Conservation (phyloP, 2,888 invertebrate species). For the Hydraecia micacea region DNA sequence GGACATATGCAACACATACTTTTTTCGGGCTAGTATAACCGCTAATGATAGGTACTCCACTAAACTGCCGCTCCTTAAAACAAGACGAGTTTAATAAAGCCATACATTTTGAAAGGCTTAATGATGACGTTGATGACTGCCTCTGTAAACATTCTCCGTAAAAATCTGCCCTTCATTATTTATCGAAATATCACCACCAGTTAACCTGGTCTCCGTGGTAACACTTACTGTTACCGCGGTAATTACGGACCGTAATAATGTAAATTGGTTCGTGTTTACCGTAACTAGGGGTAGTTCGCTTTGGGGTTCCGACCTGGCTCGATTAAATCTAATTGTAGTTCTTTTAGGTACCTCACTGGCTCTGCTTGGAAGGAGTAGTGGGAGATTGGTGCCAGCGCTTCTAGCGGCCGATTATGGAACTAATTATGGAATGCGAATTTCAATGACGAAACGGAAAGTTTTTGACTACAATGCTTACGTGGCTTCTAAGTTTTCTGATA, state of each 20-base stretch:
- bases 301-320: conserved; percentile 61
- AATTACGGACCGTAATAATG: conserved; percentile 68
- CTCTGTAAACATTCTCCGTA: conserved; percentile 10
- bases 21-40: not conserved
- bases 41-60: not conserved
- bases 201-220: conserved; percentile 65
- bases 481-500: not conserved
- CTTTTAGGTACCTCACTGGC: conserved; percentile 43
- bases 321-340: conserved; percentile 60
- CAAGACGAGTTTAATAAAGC: not conserved
- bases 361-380: not conserved
- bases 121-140: conserved; percentile 7
- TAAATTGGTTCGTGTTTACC: conserved; percentile 69
- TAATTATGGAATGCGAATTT: not conserved
- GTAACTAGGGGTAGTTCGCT: conserved; percentile 66
- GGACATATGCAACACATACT: not conserved
- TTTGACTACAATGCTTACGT: no score
- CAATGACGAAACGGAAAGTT: not conserved
- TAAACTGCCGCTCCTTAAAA: not conserved
- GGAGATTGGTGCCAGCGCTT: conserved; percentile 2
- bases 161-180: conserved; percentile 32
- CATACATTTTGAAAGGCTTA: not conserved
- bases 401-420: not conserved
- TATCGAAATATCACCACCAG: conserved; percentile 60
- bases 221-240: conserved; percentile 66